Conservation (phyloP, 30 jellyfish, hydroid and myxozoan species). For the Hydractinia symbiolongicarpus region DNA sequence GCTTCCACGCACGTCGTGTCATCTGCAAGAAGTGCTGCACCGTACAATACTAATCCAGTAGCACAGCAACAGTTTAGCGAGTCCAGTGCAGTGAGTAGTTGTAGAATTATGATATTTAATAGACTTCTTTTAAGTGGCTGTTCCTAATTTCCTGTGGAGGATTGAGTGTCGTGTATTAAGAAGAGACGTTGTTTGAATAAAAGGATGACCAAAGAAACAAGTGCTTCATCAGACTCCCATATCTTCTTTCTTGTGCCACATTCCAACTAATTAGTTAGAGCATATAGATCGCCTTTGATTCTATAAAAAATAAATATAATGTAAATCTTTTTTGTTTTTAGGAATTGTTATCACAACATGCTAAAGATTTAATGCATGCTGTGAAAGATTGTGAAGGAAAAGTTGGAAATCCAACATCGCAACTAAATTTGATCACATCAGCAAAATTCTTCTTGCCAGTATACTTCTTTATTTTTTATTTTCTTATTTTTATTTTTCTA, state of each 20-base stretch:
- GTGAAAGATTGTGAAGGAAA: conserved; percentile 31
- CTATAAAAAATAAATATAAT: no score
- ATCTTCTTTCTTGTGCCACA: no score
- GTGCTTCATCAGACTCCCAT: no score
- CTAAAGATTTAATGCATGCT: conserved; percentile 23
- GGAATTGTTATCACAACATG: conserved; percentile 14
- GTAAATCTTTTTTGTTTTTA: neutral
- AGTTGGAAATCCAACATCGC: conserved; percentile 20
- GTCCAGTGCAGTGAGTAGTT: conserved; percentile 21
- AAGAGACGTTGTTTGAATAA: no score
- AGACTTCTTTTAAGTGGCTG: neutral
- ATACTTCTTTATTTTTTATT: neutral
- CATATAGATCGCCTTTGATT: no score
- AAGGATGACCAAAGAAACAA: no score
- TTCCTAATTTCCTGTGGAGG: no score
- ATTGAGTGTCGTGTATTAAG: no score
- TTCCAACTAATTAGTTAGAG: no score
- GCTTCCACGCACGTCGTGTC: conserved; percentile 24
- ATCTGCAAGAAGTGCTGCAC: conserved; percentile 22
- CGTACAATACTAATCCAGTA: conserved; percentile 11
- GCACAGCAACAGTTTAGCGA: conserved; percentile 9
- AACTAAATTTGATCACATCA: conserved; percentile 13
- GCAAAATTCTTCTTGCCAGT: conserved; percentile 28
- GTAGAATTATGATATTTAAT: neutral
- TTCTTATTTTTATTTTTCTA: no score